phyloP scores from a whole-genome alignment of 1,140 invertebrate genomes.

The Euglossa dilemma region DNA sequence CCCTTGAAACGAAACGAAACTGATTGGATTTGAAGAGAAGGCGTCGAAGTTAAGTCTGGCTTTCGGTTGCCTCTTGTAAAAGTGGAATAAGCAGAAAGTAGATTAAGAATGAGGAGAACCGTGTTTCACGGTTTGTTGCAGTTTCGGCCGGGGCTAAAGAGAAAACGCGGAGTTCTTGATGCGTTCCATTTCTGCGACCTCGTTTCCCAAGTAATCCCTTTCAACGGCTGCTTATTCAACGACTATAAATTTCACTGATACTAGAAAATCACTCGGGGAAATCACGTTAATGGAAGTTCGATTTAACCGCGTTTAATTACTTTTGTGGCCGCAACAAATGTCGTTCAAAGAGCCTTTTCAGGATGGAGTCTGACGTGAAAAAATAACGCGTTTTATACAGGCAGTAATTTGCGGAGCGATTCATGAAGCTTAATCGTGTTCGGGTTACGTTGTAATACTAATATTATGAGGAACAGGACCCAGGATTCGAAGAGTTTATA shows the following conservation, averaged over 20 bases:
- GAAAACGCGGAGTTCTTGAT: background rate
- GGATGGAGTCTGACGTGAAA: background rate
- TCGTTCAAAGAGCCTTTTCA: background rate
- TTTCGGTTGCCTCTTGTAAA: conserved; percentile 2
- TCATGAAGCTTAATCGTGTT: background rate
- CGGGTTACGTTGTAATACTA: too few relatives aligned
- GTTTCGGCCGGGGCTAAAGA: background rate
- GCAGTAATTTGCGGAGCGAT: background rate
- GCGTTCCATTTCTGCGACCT: background rate
- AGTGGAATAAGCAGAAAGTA: conserved; percentile 34
- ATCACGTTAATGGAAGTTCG: background rate
- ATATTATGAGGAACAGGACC: too few relatives aligned
- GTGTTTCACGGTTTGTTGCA: conserved; percentile 35
- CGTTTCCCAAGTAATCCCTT: background rate
- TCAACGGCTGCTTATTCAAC: conserved; percentile 3
- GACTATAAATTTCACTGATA: background rate
- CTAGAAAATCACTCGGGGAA: background rate
- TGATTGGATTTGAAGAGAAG: conserved; percentile 3
- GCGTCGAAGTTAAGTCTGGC: conserved; percentile 7
- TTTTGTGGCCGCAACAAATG: background rate
- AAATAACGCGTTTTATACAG: background rate
- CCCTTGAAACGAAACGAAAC: conserved; percentile 24
- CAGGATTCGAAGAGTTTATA: too few relatives aligned
- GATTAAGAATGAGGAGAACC: conserved; percentile 33
- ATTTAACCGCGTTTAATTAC: background rate